phyloP scores from a whole-genome alignment of 2,797 vertebrate species.

The Pempheris klunzingeri region DNA sequence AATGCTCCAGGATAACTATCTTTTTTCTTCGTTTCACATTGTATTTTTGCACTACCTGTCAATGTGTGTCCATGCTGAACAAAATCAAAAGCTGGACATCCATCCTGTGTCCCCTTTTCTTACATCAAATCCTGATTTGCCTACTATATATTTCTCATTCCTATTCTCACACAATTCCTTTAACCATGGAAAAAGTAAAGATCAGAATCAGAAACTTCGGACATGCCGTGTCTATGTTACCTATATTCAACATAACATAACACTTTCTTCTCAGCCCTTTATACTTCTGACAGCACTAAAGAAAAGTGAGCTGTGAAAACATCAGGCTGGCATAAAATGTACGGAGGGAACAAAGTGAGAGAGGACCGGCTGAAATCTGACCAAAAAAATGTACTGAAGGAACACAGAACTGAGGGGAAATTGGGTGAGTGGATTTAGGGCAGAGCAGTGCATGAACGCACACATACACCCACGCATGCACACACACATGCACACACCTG shows the following conservation, averaged over 20 bases:
- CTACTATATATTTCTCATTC: slow-evolving; percentile 5
- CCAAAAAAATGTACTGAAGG: slow-evolving; percentile 27
- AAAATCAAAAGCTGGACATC: not conserved
- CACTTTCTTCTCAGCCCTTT: not conserved
- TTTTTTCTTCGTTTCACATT: not conserved
- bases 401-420: slow-evolving; percentile 43
- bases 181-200: not conserved
- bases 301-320: slow-evolving; percentile 19
- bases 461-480: slow-evolving; percentile 16
- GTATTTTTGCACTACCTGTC: not conserved
- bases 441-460: slow-evolving; percentile 21
- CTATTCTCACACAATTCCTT: not conserved
- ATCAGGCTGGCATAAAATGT: slow-evolving; percentile 36
- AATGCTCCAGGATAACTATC: not conserved
- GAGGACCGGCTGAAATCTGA: slow-evolving; percentile 47
- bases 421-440: slow-evolving; percentile 48
- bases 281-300: slow-evolving; percentile 13
- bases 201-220: slow-evolving; percentile 22
- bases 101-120: not conserved
- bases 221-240: not conserved
- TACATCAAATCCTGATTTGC: slow-evolving; percentile 3
- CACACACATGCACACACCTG: slow-evolving; percentile 46
- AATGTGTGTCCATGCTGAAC: not conserved
- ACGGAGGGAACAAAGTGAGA: slow-evolving; percentile 43
- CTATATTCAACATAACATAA: slow-evolving; percentile 1